Conservation (phyloP, 1,140 invertebrate species). For the Drosophila hydei region DNA sequence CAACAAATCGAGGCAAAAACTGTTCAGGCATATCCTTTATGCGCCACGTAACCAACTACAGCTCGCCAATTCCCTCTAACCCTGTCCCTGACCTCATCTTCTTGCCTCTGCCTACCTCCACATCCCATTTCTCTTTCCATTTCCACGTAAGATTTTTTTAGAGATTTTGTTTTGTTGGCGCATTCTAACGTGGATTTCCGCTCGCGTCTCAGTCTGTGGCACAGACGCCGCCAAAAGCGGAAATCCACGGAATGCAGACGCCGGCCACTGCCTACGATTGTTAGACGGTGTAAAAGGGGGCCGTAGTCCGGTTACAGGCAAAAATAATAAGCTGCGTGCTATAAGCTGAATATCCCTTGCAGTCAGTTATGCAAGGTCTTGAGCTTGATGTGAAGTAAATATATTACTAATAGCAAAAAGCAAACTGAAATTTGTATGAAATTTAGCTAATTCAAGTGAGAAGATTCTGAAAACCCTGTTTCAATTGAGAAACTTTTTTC, state of each 20-base stretch:
- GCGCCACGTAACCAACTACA: conserved; percentile 34
- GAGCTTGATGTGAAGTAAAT: background rate
- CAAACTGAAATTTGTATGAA: background rate
- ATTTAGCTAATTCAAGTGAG: no score
- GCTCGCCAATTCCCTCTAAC: background rate
- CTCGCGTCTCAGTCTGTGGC: conserved; percentile 66
- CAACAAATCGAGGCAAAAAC: conserved; percentile 55
- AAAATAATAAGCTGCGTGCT: conserved; percentile 58
- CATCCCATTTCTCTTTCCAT: conserved; percentile 15
- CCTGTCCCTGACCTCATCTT: background rate
- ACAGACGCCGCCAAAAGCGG: conserved; percentile 64
- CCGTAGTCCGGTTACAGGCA: conserved; percentile 12
- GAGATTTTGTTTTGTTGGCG: conserved; percentile 49
- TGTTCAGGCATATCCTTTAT: conserved; percentile 69
- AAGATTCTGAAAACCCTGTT: no score
- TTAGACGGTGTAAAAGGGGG: background rate
- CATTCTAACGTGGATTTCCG: conserved; percentile 69
- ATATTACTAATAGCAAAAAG: background rate
- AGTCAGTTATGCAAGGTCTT: conserved; percentile 3
- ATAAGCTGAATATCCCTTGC: conserved; percentile 38
- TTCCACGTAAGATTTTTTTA: conserved; percentile 20
- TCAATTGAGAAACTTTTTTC: no score
- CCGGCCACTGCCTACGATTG: conserved; percentile 39
- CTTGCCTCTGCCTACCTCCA: background rate
- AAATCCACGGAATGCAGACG: conserved; percentile 68